Evolutionary conservation across 2,797 vertebrate species (phyloP).

Genomic region (Phyllotis vaccarum): DNA sequence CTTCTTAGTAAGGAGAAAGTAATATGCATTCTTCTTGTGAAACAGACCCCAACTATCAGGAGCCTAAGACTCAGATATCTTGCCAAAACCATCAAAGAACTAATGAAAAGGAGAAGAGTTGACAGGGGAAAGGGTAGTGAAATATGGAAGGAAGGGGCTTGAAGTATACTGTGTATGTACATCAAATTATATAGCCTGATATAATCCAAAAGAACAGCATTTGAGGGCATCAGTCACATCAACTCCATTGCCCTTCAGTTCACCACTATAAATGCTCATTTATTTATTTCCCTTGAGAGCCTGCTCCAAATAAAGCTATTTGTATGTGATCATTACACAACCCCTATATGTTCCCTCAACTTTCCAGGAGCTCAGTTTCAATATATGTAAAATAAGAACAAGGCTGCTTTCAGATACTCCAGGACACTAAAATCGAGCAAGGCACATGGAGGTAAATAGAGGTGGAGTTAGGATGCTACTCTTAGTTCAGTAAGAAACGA

Average conservation of each 20-base stretch:
- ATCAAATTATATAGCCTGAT: neutral
- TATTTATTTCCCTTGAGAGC: neutral
- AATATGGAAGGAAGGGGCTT: neutral
- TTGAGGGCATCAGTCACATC: neutral
- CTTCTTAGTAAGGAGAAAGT: neutral
- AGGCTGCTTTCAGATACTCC: neutral
- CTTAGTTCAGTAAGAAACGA: constrained; percentile 17
- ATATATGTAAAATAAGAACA: constrained; percentile 11
- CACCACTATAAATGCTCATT: neutral
- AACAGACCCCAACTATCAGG: neutral
- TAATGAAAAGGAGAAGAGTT: neutral
- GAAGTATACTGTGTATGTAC: neutral
- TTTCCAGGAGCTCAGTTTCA: neutral
- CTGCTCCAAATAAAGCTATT: neutral
- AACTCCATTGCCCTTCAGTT: neutral
- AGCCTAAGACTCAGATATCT: neutral
- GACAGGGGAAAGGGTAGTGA: neutral
- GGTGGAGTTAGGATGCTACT: constrained; percentile 16
- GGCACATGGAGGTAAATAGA: neutral
- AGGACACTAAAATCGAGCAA: neutral
- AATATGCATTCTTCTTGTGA: constrained; percentile 24
- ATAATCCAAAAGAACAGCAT: neutral
- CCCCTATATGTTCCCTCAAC: neutral
- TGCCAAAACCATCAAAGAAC: neutral
- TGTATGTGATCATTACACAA: neutral